These are phyloP conservation scores for Melanostoma scalare DNA, from an alignment of 2,888 invertebrate genomes.

Conservation along the genomic window DNA sequence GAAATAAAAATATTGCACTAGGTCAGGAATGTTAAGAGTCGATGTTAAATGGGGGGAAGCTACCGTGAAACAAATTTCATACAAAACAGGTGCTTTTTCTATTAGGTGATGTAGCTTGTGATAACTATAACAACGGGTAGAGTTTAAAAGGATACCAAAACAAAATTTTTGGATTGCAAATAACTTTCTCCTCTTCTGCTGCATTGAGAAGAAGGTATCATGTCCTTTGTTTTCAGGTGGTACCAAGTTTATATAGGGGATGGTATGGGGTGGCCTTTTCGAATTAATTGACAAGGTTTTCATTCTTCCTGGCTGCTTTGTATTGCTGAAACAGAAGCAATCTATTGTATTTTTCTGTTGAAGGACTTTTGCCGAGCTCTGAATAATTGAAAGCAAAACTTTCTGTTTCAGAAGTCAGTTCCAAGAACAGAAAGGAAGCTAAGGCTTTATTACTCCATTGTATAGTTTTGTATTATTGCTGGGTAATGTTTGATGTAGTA, in stretches of 20 bases:
- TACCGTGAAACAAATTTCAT: conserved; percentile 18
- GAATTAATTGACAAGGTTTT: conserved; percentile 43
- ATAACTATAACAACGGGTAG: background rate
- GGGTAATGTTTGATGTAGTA: conserved; percentile 2
- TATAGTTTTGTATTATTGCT: background rate
- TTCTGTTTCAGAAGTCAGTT: conserved; percentile 1
- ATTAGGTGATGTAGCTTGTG: background rate
- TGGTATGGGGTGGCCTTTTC: conserved; percentile 4
- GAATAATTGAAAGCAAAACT: conserved; percentile 29
- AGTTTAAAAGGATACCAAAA: conserved; percentile 17
- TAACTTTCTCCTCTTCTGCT: conserved; percentile 7
- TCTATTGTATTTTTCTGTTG: conserved; percentile 1
- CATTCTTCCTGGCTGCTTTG: conserved; percentile 1
- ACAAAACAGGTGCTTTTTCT: conserved; percentile 39
- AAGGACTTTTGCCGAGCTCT: conserved; percentile 21
- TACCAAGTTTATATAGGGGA: background rate
- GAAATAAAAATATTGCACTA: conserved; percentile 58
- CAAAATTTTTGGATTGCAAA: conserved; percentile 20
- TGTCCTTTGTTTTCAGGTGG: conserved; percentile 24
- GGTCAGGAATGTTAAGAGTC: conserved; percentile 54
- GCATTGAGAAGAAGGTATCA: conserved; percentile 8
- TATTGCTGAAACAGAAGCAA: background rate
- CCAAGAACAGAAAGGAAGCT: background rate
- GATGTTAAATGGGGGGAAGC: conserved; percentile 35
- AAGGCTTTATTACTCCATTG: background rate